Evolutionary conservation across 2,113 vertebrate genomes (phyloP).

Genomic region (Serinus canaria): DNA sequence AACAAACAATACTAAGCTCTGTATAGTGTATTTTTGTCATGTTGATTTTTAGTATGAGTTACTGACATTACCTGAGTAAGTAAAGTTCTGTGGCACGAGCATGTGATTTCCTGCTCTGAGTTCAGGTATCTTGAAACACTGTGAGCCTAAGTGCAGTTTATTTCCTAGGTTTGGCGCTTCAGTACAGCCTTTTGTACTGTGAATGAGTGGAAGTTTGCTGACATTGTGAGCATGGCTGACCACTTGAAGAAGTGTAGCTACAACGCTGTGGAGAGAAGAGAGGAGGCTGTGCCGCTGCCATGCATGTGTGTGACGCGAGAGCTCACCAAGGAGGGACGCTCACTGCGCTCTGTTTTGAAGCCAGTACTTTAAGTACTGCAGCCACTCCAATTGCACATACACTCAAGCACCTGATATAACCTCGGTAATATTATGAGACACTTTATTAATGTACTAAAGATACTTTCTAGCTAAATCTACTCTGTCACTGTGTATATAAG

Average conservation of each 20-base stretch:
- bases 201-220: conserved; percentile 89
- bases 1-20: neutral
- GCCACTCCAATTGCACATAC: conserved; percentile 68
- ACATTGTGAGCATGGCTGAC: conserved; percentile 94
- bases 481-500: conserved; percentile 83
- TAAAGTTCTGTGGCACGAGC: neutral
- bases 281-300: conserved; percentile 90
- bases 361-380: conserved; percentile 81
- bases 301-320: conserved; percentile 94
- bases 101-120: neutral
- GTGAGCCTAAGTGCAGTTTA: conserved; percentile 57
- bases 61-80: neutral
- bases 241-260: conserved; percentile 93
- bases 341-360: conserved; percentile 89
- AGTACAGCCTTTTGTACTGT: conserved; percentile 95
- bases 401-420: conserved; percentile 75
- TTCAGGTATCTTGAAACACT: neutral
- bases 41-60: neutral
- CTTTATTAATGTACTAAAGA: conserved; percentile 82
- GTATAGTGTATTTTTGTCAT: neutral
- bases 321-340: conserved; percentile 92
- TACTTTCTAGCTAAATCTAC: conserved; percentile 73
- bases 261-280: conserved; percentile 86
- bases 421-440: conserved; percentile 74
- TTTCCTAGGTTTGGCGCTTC: conserved; percentile 93